These are phyloP conservation scores for Irena cyanogastra DNA, from an alignment of 2,113 vertebrate species.

Conservation along the genomic window DNA sequence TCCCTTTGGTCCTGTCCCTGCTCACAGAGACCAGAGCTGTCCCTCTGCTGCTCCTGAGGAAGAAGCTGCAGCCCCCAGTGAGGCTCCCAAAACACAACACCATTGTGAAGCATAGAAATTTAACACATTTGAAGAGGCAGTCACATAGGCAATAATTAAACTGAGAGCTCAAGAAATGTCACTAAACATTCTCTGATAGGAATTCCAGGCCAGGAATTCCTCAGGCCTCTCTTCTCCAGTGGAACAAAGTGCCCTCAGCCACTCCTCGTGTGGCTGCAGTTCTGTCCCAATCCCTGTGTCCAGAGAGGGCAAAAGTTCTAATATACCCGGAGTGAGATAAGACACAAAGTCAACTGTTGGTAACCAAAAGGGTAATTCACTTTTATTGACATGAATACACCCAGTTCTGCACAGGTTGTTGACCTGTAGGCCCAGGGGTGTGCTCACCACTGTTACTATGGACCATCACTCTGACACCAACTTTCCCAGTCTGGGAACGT, in stretches of 20 bases:
- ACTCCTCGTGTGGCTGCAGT: not conserved
- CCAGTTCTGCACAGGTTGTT: not conserved
- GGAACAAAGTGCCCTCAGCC: not conserved
- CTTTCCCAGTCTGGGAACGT: fast-evolving
- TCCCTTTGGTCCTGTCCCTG: not conserved
- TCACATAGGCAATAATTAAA: not conserved
- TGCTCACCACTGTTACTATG: fast-evolving
- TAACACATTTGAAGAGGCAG: not conserved
- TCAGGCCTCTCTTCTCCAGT: not conserved
- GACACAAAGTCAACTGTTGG: not conserved
- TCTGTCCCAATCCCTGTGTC: not conserved
- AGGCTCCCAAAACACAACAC: not conserved
- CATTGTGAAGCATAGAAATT: fast-evolving
- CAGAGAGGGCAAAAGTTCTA: not conserved
- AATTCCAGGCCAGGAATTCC: not conserved
- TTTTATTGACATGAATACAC: not conserved
- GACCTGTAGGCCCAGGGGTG: not conserved
- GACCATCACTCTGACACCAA: not conserved
- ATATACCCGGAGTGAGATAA: fast-evolving
- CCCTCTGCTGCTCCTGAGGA: not conserved
- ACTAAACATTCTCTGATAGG: not conserved
- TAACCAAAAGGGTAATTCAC: not conserved
- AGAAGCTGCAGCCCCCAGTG: not conserved
- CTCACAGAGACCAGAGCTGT: not conserved
- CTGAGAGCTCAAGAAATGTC: not conserved